Percentiles rank a stretch among this genome's conserved stretches.
Conservation (phyloP, 2,797 vertebrate species). For the Philypnodon macrostomus region DNA sequence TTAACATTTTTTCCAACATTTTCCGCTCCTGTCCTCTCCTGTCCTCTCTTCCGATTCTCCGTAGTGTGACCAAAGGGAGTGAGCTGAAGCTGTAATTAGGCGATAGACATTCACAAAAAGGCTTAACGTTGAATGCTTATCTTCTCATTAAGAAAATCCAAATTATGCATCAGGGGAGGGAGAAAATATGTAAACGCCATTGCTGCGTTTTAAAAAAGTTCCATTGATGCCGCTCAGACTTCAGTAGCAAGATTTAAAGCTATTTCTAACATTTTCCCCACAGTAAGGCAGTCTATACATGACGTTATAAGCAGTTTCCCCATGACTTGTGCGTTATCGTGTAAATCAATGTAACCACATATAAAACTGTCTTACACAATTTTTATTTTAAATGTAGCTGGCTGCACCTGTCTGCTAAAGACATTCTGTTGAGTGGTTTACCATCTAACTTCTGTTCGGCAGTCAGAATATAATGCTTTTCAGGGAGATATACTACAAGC, state of each 20-base stretch:
- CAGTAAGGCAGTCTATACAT: background rate
- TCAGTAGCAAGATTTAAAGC: background rate
- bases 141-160: conserved; percentile 67
- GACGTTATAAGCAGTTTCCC: conserved; percentile 17
- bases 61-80: conserved; percentile 32
- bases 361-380: conserved; percentile 27
- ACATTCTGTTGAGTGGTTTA: conserved; percentile 7
- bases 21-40: too few relatives aligned
- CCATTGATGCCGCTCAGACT: conserved; percentile 25
- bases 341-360: conserved; percentile 22
- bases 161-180: conserved; percentile 30
- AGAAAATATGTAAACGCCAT: conserved; percentile 58
- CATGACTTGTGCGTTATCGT: conserved; percentile 6
- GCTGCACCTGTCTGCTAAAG: conserved; percentile 30
- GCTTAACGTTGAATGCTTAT: conserved; percentile 65
- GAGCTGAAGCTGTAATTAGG: conserved; percentile 60
- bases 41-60: too few relatives aligned
- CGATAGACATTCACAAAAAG: conserved; percentile 54
- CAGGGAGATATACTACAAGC: too few relatives aligned
- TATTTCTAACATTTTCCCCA: conserved; percentile 9
- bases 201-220: conserved; percentile 50
- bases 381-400: conserved; percentile 12
- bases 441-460: conserved; percentile 14
- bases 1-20: conserved; percentile 9
- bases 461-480: too few relatives aligned